phyloP scores from a whole-genome alignment of 2,113 vertebrate species.

The Corythaixoides concolor region DNA sequence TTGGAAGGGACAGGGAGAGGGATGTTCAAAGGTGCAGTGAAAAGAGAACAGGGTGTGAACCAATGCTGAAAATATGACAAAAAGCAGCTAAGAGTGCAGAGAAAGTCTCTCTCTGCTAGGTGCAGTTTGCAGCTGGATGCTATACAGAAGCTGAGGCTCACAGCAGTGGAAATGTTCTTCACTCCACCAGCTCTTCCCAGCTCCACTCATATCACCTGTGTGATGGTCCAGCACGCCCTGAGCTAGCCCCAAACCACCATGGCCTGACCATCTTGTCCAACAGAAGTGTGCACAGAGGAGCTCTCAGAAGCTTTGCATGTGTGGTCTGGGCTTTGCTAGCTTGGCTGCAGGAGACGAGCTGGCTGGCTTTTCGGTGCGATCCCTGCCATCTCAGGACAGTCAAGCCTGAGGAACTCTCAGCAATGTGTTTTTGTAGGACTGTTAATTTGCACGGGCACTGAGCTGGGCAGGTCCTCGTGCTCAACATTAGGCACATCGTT shows the following conservation, averaged over 20 bases:
- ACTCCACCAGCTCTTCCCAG: background rate
- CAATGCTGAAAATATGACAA: background rate
- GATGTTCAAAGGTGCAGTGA: background rate
- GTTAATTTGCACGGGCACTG: background rate
- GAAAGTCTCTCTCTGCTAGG: background rate
- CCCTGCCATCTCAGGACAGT: background rate
- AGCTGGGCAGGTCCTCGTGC: background rate
- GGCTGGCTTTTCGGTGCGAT: background rate
- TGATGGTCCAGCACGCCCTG: rapidly evolving
- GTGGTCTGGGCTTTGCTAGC: background rate
- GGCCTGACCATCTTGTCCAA: background rate
- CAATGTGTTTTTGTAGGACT: background rate
- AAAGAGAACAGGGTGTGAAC: background rate
- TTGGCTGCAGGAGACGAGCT: background rate
- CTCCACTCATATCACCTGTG: background rate
- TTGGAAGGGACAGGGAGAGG: background rate
- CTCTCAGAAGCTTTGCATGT: background rate
- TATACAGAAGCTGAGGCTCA: background rate
- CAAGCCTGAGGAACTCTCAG: background rate
- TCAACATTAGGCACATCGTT: rapidly evolving
- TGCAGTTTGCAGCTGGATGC: background rate
- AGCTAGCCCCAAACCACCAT: background rate
- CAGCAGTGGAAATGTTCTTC: no score
- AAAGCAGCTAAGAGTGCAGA: background rate
- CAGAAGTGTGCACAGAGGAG: background rate